Evolutionary conservation across 1,140 invertebrate genomes (phyloP).

Genomic region (Nasonia vitripennis): DNA sequence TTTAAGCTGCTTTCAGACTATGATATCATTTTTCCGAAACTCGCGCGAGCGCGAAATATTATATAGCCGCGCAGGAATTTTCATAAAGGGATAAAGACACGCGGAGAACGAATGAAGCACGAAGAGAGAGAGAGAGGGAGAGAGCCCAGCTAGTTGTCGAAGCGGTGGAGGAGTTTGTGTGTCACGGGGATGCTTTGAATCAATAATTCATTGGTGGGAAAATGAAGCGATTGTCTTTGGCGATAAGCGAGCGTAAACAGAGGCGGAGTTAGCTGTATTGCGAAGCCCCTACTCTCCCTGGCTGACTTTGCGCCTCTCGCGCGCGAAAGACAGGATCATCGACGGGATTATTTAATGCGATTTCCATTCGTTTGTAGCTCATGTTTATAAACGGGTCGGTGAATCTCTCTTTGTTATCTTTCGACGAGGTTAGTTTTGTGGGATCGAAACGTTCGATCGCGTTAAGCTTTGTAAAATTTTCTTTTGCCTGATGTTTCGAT

Average conservation of each 20-base stretch:
- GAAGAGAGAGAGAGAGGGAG: neutral
- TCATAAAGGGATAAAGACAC: neutral
- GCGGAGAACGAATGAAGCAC: neutral
- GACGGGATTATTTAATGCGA: neutral
- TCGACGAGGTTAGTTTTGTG: neutral
- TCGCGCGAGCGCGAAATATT: neutral
- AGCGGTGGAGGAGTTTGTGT: neutral
- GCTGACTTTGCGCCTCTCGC: neutral
- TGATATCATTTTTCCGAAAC: no score
- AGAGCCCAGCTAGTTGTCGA: neutral
- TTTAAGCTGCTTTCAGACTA: no score
- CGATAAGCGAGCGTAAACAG: conserved; percentile 19
- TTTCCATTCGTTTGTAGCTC: neutral
- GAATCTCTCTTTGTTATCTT: neutral
- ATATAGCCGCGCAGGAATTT: neutral
- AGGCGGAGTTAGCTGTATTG: neutral
- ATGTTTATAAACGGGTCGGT: neutral
- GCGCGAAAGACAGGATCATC: neutral
- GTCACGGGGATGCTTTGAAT: conserved; percentile 11
- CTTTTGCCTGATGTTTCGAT: no score
- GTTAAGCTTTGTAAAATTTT: no score
- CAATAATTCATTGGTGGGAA: conserved; percentile 35
- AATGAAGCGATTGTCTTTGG: conserved; percentile 35
- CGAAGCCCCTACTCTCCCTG: no score
- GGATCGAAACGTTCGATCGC: no score